Conservation (phyloP, 2,113 vertebrate species). For the Paracanthobrama guichenoti region DNA sequence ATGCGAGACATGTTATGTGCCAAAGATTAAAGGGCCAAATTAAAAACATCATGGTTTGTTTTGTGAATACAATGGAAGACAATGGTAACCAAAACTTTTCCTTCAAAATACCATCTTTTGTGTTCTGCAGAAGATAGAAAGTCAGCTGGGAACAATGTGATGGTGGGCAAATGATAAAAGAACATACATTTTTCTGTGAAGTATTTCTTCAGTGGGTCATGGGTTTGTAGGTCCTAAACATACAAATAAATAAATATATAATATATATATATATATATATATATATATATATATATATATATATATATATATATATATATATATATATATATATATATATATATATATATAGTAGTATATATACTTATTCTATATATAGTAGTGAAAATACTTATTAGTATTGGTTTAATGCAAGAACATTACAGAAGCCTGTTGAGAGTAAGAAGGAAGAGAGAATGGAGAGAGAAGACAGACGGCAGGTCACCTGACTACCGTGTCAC, state of each 20-base stretch:
- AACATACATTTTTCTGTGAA: no score
- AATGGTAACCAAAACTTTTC: not conserved
- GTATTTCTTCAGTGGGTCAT: no score
- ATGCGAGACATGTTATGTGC: not conserved
- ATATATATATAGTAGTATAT: no score
- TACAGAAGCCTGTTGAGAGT: not conserved
- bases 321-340: no score
- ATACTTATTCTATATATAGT: no score
- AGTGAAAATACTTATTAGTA: no score
- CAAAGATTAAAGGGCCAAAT: not conserved
- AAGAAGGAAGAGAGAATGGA: not conserved
- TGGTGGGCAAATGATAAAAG: no score
- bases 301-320: no score
- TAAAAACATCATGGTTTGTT: not conserved
- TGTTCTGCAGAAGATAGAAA: not conserved
- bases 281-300: no score
- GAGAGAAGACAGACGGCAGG: constrained; percentile 20
- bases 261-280: no score
- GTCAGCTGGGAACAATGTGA: not conserved
- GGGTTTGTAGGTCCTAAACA: not conserved
- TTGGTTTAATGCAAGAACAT: not conserved
- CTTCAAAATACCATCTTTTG: not conserved
- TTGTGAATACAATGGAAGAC: not conserved
- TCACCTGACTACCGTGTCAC: constrained; percentile 43
- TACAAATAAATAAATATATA: not conserved